phyloP scores from a whole-genome alignment of 2,797 vertebrate species.

The Gambusia yucatana region DNA sequence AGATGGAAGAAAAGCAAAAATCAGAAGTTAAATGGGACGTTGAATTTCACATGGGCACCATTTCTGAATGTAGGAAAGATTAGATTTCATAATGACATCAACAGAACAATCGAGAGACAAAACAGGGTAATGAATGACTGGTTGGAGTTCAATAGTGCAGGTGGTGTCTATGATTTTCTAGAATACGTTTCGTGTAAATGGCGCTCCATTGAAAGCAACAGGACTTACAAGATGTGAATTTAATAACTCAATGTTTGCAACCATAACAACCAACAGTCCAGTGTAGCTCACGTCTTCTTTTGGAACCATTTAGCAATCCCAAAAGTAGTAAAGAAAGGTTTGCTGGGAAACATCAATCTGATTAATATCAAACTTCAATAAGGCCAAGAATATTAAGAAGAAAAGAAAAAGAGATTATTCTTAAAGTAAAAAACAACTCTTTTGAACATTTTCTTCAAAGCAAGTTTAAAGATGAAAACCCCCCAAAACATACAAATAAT shows the following conservation, averaged over 20 bases:
- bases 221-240: neutral
- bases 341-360: neutral
- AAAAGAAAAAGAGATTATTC: neutral
- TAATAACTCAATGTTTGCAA: neutral
- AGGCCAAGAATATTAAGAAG: neutral
- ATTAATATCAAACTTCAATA: neutral
- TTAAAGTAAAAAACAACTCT: neutral
- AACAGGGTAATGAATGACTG: neutral
- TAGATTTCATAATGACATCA: neutral
- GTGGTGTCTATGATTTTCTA: neutral
- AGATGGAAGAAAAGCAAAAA: neutral
- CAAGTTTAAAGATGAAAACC: neutral
- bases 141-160: neutral
- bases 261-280: neutral
- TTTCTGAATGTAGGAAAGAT: slow-evolving; percentile 4
- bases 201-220: neutral
- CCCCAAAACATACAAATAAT: neutral
- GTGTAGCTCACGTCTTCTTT: neutral
- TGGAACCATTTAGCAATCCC: neutral
- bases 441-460: neutral
- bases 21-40: slow-evolving; percentile 13
- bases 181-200: neutral
- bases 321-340: neutral
- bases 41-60: neutral
- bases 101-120: neutral